Percentiles rank a stretch among this genome's conserved stretches.
These are phyloP conservation scores for Drosophila parabipectinata DNA, from an alignment of 1,140 invertebrate genomes.

Conservation along the genomic window DNA sequence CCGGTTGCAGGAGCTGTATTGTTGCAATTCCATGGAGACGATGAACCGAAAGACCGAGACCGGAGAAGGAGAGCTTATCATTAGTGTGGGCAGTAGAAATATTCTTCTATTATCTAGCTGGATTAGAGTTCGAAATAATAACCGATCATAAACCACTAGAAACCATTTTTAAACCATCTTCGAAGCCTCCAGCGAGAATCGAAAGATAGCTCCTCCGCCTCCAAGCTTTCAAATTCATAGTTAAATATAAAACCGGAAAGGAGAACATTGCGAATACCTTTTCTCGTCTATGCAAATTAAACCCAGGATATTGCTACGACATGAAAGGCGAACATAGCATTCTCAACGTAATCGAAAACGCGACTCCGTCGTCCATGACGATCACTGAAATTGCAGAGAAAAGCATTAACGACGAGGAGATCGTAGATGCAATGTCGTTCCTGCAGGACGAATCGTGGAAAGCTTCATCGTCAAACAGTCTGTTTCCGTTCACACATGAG, in stretches of 20 bases:
- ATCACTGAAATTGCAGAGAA: constrained; percentile 21
- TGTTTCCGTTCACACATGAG: constrained; percentile 36
- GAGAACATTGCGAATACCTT: no score
- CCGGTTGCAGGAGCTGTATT: no score
- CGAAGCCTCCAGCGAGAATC: no score
- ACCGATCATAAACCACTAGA: neutral
- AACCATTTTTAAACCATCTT: no score
- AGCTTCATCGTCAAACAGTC: constrained; percentile 3
- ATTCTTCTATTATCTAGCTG: neutral
- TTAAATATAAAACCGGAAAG: no score
- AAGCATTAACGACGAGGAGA: constrained; percentile 19
- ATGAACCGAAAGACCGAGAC: no score
- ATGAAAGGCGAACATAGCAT: no score
- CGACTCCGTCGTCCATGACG: constrained; percentile 2
- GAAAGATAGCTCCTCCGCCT: no score
- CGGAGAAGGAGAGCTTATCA: neutral
- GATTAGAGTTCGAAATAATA: neutral
- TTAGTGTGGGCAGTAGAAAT: neutral
- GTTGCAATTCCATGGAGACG: no score
- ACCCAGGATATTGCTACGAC: no score
- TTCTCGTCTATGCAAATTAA: no score
- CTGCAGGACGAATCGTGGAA: constrained; percentile 17
- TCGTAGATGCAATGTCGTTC: constrained; percentile 20
- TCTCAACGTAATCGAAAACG: neutral
- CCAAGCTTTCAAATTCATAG: no score